Evolutionary conservation across 1,140 invertebrate genomes (phyloP).

Genomic region (Scaptomyza graminum): DNA sequence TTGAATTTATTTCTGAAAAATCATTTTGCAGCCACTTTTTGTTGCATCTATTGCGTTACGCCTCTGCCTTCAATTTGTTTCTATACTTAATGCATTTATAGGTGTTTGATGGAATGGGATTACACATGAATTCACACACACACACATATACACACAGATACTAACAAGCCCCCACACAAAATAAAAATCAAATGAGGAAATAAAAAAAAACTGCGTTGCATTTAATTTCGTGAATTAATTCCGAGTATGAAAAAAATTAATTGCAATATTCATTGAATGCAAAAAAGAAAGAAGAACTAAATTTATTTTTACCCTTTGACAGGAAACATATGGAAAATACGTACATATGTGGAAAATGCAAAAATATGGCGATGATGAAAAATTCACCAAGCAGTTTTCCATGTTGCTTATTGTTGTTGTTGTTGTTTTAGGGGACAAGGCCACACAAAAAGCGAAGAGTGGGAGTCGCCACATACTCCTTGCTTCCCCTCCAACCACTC

Average conservation of each 20-base stretch:
- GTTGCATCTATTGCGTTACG: neutral
- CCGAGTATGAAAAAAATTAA: neutral
- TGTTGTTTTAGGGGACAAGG: constrained; percentile 50
- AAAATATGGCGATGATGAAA: constrained; percentile 3
- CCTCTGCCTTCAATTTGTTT: constrained; percentile 19
- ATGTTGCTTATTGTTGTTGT: too few species aligned
- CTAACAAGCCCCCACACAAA: constrained; percentile 2
- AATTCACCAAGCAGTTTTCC: too few species aligned
- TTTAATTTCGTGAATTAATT: constrained; percentile 23
- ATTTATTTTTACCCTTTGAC: too few species aligned
- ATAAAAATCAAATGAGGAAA: neutral
- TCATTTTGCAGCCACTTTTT: too few species aligned
- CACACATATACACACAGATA: neutral
- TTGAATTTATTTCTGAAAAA: too few species aligned
- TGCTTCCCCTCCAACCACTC: too few species aligned
- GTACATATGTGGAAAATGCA: neutral
- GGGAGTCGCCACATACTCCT: too few species aligned
- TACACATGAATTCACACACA: neutral
- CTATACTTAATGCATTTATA: constrained; percentile 2
- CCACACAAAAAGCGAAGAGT: constrained; percentile 22
- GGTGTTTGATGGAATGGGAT: constrained; percentile 33
- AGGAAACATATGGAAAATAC: constrained; percentile 1
- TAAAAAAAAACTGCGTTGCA: constrained; percentile 41
- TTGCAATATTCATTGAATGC: too few species aligned
- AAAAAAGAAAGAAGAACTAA: too few species aligned